Base-by-base conservation (phyloP, 2,888 invertebrate genomes). In the Brassicogethes aeneus region DNA sequence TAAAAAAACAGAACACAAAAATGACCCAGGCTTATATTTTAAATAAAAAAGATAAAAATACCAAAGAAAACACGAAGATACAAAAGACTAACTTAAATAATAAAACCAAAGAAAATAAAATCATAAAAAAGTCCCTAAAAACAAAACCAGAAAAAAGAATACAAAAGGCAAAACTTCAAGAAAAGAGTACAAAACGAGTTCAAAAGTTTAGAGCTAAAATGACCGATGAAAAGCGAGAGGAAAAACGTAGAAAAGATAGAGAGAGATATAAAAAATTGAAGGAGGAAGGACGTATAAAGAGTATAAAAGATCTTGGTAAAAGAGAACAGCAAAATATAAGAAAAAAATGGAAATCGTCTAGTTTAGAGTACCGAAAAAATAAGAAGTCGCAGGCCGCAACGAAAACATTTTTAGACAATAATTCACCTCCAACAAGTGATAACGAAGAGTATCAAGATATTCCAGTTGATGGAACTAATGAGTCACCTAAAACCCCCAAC, bases 241-340 rank as follows among this genome's bases (percentile, higher is more conserved):
- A 33, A 33, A 33, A 33, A 33, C 12, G 34, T 13, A 33, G 34
- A 14, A 33, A 33, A 33, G 34, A 33, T 33, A n/a, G 36, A 10
- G 36, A 36, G 17, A 14, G 36, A 15, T 36, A 36, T 16, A 14
- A 36, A 14, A 14, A 36, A 36, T n/a, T 12, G 36, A 36, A 36
- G 36, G 16, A 36, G 16, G 12, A 16, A 36, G 36, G 36, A 16
- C 17, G 8, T 10, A 16, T 36, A 14, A 36, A 36, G 36, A 16
- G 16, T n/a, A 36, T 14, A 10, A 16, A 14, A 16, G 36, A 36
- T n/a, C 14, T 10, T 16, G n/a, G n/a, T 14, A 16, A 36, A 15
- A 36, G 14, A 16, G 36, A 36, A 36, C 10, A 36, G 14, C 10
- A 15, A 16, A 13, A n/a, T 14, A 33, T 13, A 14, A 33, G 34